Conservation (phyloP, 2,888 invertebrate genomes). For the Hirtodrosophila cameraria region DNA sequence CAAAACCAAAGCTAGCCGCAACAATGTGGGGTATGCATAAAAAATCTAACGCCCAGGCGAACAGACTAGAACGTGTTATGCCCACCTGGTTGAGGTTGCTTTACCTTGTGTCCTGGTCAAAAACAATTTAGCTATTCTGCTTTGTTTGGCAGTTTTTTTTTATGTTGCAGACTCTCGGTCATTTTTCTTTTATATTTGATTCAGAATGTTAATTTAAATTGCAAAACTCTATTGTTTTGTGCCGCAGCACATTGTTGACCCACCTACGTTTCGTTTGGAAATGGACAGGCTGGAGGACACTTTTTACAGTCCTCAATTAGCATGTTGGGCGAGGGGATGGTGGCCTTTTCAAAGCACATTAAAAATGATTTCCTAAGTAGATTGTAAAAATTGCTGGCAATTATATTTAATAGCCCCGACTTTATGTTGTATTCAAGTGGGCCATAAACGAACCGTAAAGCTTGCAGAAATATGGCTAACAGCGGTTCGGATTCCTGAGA, state of each 20-base stretch:
- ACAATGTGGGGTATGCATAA: constrained; percentile 49
- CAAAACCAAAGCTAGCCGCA: constrained; percentile 47
- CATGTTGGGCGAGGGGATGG: constrained; percentile 31
- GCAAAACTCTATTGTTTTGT: constrained; percentile 66
- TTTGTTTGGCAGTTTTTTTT: constrained; percentile 39
- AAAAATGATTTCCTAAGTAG: constrained; percentile 76
- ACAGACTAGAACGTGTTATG: constrained; percentile 56
- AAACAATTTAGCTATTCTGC: constrained; percentile 66
- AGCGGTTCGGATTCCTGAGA: constrained; percentile 20
- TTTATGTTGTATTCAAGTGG: constrained; percentile 55
- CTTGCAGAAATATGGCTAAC: constrained; percentile 21
- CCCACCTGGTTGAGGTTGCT: constrained; percentile 56
- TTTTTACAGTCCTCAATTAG: constrained; percentile 57
- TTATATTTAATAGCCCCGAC: constrained; percentile 70
- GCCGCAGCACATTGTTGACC: constrained; percentile 1
- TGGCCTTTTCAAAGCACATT: constrained; percentile 56
- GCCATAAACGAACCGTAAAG: constrained; percentile 53
- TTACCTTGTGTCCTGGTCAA: constrained; percentile 37
- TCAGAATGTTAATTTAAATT: constrained; percentile 73
- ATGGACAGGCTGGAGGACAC: constrained; percentile 17
- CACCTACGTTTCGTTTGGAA: not conserved
- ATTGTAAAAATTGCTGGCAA: constrained; percentile 74
- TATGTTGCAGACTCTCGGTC: constrained; percentile 19
- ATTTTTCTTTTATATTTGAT: constrained; percentile 58
- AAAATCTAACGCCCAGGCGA: constrained; percentile 41